phyloP scores from a whole-genome alignment of 2,888 invertebrate genomes.

The Drosophila differens region DNA sequence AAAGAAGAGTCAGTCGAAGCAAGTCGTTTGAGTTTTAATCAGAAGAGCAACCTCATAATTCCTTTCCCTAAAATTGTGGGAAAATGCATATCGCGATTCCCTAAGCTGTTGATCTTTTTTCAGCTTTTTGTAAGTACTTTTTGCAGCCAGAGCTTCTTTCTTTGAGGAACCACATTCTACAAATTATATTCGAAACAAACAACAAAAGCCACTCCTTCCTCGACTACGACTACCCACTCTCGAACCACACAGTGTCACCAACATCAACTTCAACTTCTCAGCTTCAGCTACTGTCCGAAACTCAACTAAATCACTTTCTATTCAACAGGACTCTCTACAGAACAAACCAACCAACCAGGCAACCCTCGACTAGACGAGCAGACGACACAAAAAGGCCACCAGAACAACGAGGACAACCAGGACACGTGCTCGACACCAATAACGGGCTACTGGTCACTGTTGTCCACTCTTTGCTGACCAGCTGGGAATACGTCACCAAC shows the following conservation, averaged over 20 bases:
- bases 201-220: constrained; percentile 45
- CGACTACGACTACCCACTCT: not conserved
- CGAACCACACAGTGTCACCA: constrained; percentile 33
- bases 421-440: too few species aligned
- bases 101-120: constrained; percentile 80
- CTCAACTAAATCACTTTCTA: constrained; percentile 76
- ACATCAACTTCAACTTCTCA: constrained; percentile 23
- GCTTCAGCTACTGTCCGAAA: constrained; percentile 39
- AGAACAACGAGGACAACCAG: constrained; percentile 20
- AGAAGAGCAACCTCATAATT: not conserved
- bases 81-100: constrained; percentile 27
- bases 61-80: not conserved
- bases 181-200: constrained; percentile 61
- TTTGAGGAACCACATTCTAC: constrained; percentile 46
- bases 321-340: constrained; percentile 63
- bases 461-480: constrained; percentile 18
- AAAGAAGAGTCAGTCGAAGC: constrained; percentile 40
- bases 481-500: constrained; percentile 26
- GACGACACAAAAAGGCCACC: constrained; percentile 39
- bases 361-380: constrained; percentile 22
- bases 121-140: constrained; percentile 84
- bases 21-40: constrained; percentile 15
- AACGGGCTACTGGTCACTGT: too few species aligned
- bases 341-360: constrained; percentile 16
- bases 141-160: constrained; percentile 70